Percentiles rank a stretch among this genome's conserved stretches.
These are phyloP conservation scores for Umimayanthus chanpuru DNA, from an alignment of 92 coral and sea anemone genomes.

Conservation along the genomic window DNA sequence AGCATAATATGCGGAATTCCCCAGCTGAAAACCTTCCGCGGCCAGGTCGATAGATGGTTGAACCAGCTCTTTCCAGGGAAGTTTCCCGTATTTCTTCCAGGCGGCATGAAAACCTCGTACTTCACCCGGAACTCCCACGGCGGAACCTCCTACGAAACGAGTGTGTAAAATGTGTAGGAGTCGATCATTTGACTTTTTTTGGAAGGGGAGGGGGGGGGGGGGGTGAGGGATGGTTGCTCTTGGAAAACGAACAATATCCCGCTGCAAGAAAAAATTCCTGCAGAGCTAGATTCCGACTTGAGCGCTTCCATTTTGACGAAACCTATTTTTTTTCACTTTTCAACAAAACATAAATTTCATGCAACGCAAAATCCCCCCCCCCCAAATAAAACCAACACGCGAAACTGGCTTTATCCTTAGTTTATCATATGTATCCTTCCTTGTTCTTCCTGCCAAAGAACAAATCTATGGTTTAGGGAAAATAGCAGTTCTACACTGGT, in stretches of 20 bases:
- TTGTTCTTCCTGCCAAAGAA: no score
- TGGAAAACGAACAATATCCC: background rate
- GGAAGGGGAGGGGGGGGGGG: background rate
- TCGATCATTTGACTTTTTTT: background rate
- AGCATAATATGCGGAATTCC: slow-evolving; percentile 50
- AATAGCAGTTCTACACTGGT: no score
- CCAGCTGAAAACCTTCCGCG: slow-evolving; percentile 75
- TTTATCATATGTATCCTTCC: no score
- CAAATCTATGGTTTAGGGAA: no score
- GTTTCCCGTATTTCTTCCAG: slow-evolving; percentile 78
- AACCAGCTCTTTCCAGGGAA: slow-evolving; percentile 85
- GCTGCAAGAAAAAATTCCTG: background rate
- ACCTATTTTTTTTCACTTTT: background rate
- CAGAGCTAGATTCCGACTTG: background rate
- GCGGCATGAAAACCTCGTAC: slow-evolving; percentile 72
- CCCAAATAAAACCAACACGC: no score
- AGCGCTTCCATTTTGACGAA: no score
- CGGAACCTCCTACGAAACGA: slow-evolving; percentile 61
- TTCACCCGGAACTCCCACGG: slow-evolving; percentile 91
- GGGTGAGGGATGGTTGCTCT: background rate
- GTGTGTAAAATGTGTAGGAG: no score
- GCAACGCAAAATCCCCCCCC: no score
- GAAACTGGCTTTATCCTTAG: no score
- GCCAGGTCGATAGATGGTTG: slow-evolving; percentile 87
- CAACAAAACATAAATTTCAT: background rate